Evolutionary conservation across 2,113 vertebrate genomes (phyloP), one percentile per base, ranked within the genome.

Genomic region (Petaurus breviceps): DNA sequence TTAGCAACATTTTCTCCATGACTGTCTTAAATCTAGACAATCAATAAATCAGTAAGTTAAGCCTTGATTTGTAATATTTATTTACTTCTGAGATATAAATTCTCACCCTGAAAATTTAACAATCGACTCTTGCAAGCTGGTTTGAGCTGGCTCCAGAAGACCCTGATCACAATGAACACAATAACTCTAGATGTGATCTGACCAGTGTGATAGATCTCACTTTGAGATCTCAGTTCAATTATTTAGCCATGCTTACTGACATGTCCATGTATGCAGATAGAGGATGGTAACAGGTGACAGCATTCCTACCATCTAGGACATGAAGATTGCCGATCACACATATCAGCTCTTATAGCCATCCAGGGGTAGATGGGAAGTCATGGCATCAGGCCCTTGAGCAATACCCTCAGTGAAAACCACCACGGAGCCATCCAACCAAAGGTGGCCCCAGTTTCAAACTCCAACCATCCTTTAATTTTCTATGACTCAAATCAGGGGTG

Each of bases 131-230:
- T 43, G 19, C 11, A 43, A 84, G n/a, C 37, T 8, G 19, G 16
- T 77, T 77, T 77, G 68, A 77, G 37, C 16, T 77, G 68, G 68
- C 37, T 77, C 68, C 19, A 84, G n/a, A 23, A 43, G 0, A 84
- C n/a, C n/a, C 16, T 43, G 68, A 7, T 77, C 4, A n/a, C 23
- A 89, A 89, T 52, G 92, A 94, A 3, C 84, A 84, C 84, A 90
- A 37, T 91, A 26, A 68, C 92, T 96, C 94, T 95, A 97, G 84
- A 96, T 90, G 94, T 94, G n/a, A 92, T 94, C 57, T 92, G 53
- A 89, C 37, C 90, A 93, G 54, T 19, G 19, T 55, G 52, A 92
- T 93, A 92, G 95, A n/a, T 90, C 95, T 97, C 95, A 94, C 91
- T 92, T 95, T 55, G 77, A 93, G 92, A 25, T 16, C 89, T 95